Conservation (phyloP, 2,888 invertebrate species). For the Cephonodes hylas region DNA sequence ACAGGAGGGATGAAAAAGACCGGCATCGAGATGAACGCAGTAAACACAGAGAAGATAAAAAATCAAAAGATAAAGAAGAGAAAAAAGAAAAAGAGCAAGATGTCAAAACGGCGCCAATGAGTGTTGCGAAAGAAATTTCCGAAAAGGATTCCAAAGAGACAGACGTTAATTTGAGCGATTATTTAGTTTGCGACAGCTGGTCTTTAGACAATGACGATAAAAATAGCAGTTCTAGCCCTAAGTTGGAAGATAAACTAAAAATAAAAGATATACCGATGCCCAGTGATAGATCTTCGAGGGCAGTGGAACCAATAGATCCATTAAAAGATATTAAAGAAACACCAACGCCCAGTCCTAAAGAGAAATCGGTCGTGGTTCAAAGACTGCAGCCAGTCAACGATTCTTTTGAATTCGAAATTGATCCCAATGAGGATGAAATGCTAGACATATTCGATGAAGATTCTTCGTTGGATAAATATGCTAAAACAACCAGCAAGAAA, state of each 20-base stretch:
- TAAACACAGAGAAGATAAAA: constrained; percentile 27
- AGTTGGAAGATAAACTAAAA: constrained; percentile 37
- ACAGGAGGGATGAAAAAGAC: constrained; percentile 29
- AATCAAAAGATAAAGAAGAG: constrained; percentile 37
- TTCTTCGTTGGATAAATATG: constrained; percentile 42
- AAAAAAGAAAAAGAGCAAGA: constrained; percentile 29
- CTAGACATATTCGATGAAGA: constrained; percentile 60
- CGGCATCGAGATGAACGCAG: constrained; percentile 29
- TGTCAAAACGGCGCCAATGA: constrained; percentile 13
- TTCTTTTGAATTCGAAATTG: constrained; percentile 69
- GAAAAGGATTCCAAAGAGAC: constrained; percentile 48
- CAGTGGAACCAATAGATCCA: constrained; percentile 37
- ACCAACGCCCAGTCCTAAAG: constrained; percentile 10
- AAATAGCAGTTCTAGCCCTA: constrained; percentile 48
- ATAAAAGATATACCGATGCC: constrained; percentile 30
- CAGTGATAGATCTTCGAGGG: constrained; percentile 22
- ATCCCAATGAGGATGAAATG: constrained; percentile 59
- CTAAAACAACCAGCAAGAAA: constrained; percentile 36
- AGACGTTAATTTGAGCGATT: constrained; percentile 66
- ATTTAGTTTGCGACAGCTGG: constrained; percentile 75
- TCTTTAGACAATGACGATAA: constrained; percentile 71
- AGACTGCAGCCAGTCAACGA: constrained; percentile 68
- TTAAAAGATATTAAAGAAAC: constrained; percentile 33
- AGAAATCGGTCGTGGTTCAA: constrained; percentile 41
- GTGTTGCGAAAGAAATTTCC: constrained; percentile 18